A percentile compares a stretch with the other conserved stretches of the same genome.
Conservation (phyloP, 2,797 vertebrate species). For the Paguma larvata region DNA sequence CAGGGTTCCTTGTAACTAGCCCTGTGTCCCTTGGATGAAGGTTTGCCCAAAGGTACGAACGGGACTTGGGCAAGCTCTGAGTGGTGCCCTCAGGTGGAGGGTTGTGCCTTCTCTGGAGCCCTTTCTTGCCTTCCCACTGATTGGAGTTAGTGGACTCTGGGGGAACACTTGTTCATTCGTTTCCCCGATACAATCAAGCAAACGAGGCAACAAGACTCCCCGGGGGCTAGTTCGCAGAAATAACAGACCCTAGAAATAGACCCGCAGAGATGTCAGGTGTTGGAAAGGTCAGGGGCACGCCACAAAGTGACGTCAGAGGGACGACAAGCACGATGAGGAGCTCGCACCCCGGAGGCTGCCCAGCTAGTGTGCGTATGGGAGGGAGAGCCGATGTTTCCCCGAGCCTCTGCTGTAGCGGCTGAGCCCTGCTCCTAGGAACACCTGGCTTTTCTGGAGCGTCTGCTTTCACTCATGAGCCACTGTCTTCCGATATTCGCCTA, state of each 20-base stretch:
- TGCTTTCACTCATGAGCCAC: accelerated
- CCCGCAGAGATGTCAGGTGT: neutral
- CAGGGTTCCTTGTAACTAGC: neutral
- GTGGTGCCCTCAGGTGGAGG: neutral
- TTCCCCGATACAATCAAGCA: neutral
- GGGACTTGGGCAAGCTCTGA: neutral
- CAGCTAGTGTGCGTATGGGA: too few relatives aligned
- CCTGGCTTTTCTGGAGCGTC: neutral
- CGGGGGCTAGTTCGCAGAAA: neutral
- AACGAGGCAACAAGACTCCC: neutral
- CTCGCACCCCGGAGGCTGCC: neutral
- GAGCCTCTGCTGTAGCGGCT: accelerated
- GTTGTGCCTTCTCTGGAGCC: too few relatives aligned
- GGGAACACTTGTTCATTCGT: neutral
- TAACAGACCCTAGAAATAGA: neutral
- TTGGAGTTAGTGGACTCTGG: neutral
- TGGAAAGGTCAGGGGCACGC: neutral
- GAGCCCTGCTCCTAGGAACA: accelerated
- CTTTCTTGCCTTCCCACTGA: neutral
- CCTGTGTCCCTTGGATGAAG: neutral
- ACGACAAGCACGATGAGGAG: too few relatives aligned
- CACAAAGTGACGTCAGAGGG: neutral
- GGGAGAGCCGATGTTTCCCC: neutral
- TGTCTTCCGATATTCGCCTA: neutral
- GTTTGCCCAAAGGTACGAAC: too few relatives aligned